These are phyloP conservation scores for Heterodera carotae DNA, from an alignment of 1,140 invertebrate genomes.

Conservation along the genomic window DNA sequence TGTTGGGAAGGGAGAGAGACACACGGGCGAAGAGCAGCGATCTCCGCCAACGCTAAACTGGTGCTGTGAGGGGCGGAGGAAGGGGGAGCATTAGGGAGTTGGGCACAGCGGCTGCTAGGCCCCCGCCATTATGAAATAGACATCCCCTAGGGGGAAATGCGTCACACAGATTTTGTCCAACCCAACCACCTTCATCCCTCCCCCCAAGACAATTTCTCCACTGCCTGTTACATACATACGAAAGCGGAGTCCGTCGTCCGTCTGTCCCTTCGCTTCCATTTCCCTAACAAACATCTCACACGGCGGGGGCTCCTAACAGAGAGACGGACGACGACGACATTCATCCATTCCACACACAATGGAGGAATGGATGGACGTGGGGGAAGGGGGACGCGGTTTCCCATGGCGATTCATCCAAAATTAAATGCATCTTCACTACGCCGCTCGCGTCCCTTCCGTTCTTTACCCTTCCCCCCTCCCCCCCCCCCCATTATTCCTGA, in stretches of 20 bases:
- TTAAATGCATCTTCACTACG: not conserved
- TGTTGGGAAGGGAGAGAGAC: not conserved
- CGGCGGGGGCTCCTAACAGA: not conserved
- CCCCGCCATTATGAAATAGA: not conserved
- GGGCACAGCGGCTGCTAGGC: not conserved
- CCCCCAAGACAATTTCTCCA: not conserved
- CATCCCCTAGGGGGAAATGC: not conserved
- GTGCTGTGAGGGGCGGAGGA: no score
- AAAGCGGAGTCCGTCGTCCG: not conserved
- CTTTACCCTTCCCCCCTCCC: not conserved
- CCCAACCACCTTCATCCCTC: no score
- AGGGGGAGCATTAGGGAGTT: no score
- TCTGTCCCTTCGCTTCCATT: not conserved
- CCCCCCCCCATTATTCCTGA: not conserved
- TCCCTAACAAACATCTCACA: not conserved
- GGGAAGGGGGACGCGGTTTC: not conserved
- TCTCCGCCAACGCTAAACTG: not conserved
- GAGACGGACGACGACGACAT: no score
- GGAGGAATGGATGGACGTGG: not conserved
- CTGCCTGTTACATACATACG: slow-evolving; percentile 3
- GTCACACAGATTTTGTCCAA: not conserved
- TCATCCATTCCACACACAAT: not conserved
- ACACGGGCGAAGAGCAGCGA: not conserved
- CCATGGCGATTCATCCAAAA: not conserved
- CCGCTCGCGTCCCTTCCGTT: slow-evolving; percentile 1